A percentile compares a stretch with the other conserved stretches of the same genome.
Conservation (phyloP, 2,113 vertebrate species). For the Pseudorectes ferrugineus region DNA sequence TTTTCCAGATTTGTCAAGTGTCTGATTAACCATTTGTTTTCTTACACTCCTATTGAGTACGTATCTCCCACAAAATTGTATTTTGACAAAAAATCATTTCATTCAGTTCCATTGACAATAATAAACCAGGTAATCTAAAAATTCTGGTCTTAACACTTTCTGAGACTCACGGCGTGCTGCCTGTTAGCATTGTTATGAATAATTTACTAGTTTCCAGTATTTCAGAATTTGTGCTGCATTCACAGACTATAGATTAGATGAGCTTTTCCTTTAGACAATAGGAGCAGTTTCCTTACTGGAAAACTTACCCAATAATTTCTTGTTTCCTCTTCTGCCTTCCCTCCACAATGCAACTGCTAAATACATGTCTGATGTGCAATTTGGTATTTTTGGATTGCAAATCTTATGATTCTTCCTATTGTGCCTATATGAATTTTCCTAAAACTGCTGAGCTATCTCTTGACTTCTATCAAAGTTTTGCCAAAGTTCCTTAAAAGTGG, state of each 20-base stretch:
- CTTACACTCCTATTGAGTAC: background rate
- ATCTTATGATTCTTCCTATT: background rate
- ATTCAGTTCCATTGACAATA: background rate
- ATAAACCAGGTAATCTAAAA: background rate
- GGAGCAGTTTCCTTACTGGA: background rate
- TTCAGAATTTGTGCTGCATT: background rate
- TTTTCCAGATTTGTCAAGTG: background rate
- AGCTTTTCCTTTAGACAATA: background rate
- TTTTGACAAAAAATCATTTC: background rate
- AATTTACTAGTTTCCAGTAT: background rate
- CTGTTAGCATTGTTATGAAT: background rate
- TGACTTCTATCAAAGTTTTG: background rate
- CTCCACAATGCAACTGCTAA: background rate
- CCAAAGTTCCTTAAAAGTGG: background rate
- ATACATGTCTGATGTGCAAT: background rate
- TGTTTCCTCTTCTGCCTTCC: accelerated
- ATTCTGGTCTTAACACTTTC: background rate
- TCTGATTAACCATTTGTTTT: background rate
- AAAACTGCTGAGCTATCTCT: background rate
- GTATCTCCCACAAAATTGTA: background rate
- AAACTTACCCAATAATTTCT: background rate
- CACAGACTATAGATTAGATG: background rate
- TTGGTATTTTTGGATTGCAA: background rate
- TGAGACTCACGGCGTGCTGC: background rate
- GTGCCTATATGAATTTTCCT: background rate